These are phyloP conservation scores for Malachius bipustulatus DNA, from an alignment of 2,888 invertebrate genomes.

Conservation along the genomic window DNA sequence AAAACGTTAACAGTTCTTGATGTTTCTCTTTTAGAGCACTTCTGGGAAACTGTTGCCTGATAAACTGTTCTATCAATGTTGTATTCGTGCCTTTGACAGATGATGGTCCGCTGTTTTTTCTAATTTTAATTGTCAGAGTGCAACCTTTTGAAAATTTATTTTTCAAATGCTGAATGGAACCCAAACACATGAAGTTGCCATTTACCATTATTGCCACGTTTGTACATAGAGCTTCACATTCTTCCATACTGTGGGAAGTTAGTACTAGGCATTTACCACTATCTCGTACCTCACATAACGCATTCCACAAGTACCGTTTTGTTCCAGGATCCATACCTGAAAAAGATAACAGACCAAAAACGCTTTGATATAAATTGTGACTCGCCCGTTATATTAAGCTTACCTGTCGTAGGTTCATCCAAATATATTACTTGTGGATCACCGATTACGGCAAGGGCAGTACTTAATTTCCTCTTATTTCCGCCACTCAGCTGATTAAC, in stretches of 20 bases:
- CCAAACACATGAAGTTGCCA: conserved; percentile 61
- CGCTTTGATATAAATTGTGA: no score
- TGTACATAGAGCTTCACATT: conserved; percentile 67
- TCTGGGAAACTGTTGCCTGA: conserved; percentile 15
- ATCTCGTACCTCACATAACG: conserved; percentile 49
- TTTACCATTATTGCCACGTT: conserved; percentile 68
- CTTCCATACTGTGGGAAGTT: conserved; percentile 74
- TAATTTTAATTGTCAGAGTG: conserved; percentile 28
- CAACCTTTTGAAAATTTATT: conserved; percentile 53
- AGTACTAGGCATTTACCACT: conserved; percentile 59
- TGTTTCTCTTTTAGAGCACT: conserved; percentile 46
- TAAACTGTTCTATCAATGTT: conserved; percentile 15
- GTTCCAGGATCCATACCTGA: conserved; percentile 63
- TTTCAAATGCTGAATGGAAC: conserved; percentile 63
- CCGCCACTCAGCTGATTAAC: conserved; percentile 34
- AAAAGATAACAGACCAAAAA: no score
- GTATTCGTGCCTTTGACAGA: conserved; percentile 10
- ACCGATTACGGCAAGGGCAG: conserved; percentile 39
- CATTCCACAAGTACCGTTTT: conserved; percentile 62
- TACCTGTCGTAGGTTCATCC: conserved; percentile 40
- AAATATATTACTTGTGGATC: conserved; percentile 38
- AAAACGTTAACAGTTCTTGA: conserved; percentile 54
- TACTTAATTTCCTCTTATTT: conserved; percentile 39
- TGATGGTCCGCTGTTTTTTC: conserved; percentile 11
- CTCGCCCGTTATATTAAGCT: background rate